Evolutionary conservation across 2,888 invertebrate genomes (phyloP).

Genomic region (Nymphalis polychloros): DNA sequence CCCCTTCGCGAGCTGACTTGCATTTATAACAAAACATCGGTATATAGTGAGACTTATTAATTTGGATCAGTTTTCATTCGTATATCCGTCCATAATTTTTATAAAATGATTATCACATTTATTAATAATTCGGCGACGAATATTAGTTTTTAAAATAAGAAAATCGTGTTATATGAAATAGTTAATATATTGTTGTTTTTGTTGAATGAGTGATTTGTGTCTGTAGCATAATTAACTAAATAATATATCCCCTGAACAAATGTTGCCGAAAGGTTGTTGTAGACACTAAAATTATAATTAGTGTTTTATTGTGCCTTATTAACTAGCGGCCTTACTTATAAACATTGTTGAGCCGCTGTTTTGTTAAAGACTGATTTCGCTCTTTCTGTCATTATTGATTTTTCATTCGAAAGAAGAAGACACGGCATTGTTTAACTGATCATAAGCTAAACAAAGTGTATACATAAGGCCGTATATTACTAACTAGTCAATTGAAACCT

Average conservation of each 20-base stretch:
- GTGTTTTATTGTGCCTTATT: slow-evolving; percentile 9
- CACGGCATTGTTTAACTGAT: no score
- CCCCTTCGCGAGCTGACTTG: slow-evolving; percentile 53
- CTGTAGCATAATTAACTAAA: not conserved
- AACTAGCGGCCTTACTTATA: not conserved
- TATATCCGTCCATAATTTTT: slow-evolving; percentile 39
- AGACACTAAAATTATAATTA: not conserved
- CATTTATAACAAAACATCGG: slow-evolving; percentile 57
- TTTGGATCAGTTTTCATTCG: slow-evolving; percentile 29
- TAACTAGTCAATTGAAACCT: slow-evolving; percentile 21
- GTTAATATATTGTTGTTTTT: slow-evolving; percentile 10
- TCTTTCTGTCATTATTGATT: no score
- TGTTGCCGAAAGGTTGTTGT: slow-evolving; percentile 1
- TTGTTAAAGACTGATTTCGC: no score
- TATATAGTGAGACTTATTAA: slow-evolving; percentile 55
- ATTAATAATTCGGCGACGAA: not conserved
- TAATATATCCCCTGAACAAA: not conserved
- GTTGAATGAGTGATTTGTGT: slow-evolving; percentile 5
- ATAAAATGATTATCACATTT: not conserved
- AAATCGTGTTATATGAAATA: not conserved
- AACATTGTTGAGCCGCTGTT: no score
- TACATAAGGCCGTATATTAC: not conserved
- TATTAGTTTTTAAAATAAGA: not conserved
- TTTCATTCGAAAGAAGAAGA: no score
- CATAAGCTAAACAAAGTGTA: no score